phyloP scores from a whole-genome alignment of 1,140 invertebrate genomes.

The Euura lappo region DNA sequence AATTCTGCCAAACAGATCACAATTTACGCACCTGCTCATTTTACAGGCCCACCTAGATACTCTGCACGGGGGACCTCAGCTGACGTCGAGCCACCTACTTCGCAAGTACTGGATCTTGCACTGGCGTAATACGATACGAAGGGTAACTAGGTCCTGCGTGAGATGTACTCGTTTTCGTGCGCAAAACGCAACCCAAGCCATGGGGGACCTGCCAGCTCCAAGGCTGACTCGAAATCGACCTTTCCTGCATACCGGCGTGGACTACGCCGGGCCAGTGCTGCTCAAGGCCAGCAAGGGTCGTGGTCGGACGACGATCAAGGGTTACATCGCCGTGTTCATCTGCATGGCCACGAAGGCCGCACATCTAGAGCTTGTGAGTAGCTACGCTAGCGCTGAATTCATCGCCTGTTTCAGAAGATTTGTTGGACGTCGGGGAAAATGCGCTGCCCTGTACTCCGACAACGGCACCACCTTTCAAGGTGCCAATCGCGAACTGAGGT shows the following conservation, averaged over 20 bases:
- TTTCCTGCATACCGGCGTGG: too few species aligned
- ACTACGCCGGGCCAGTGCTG: slow-evolving; percentile 51
- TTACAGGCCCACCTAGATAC: slow-evolving; percentile 33
- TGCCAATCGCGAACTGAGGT: slow-evolving; percentile 15
- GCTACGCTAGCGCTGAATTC: slow-evolving; percentile 24
- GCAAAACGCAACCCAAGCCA: too few species aligned
- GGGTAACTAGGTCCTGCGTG: too few species aligned
- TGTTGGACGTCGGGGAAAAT: slow-evolving; percentile 19
- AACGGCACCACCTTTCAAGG: slow-evolving; percentile 26
- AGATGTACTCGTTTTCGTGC: too few species aligned
- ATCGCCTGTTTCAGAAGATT: slow-evolving; percentile 19
- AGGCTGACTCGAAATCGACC: slow-evolving; percentile 41
- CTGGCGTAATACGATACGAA: too few species aligned
- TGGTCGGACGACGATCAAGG: slow-evolving; percentile 29
- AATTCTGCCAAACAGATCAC: slow-evolving; percentile 22
- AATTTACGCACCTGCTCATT: slow-evolving; percentile 34
- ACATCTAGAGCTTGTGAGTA: slow-evolving; percentile 28
- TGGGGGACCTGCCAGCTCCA: slow-evolving; percentile 23
- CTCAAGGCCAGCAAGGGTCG: slow-evolving; percentile 26
- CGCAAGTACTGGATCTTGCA: too few species aligned
- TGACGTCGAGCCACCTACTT: too few species aligned
- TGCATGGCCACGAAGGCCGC: slow-evolving; percentile 29
- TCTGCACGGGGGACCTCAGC: slow-evolving; percentile 46
- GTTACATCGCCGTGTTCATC: slow-evolving; percentile 34
- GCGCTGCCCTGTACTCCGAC: slow-evolving; percentile 17